Evolutionary conservation across 2,113 vertebrate species (phyloP).

Genomic region (Lethenteron reissneri): DNA sequence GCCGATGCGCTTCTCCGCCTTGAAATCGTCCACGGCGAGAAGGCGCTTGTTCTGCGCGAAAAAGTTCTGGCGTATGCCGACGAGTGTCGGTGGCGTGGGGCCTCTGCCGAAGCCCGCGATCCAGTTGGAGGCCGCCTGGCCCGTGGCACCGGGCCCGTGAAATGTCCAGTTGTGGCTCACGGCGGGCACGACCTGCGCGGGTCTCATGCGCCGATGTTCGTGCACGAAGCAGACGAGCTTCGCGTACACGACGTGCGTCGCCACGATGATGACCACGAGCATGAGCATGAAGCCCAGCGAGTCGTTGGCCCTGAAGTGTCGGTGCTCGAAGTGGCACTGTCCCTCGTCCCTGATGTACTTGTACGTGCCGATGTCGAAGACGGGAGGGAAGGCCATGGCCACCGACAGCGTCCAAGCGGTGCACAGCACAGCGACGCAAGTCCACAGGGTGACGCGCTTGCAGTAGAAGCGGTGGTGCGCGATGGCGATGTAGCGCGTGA

Average conservation of each 20-base stretch:
- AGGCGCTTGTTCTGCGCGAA: conserved; percentile 58
- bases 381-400: conserved; percentile 77
- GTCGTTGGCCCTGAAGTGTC: conserved; percentile 68
- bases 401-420: conserved; percentile 78
- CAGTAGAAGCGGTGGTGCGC: conserved; percentile 84
- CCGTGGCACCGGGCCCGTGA: conserved; percentile 72
- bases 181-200: conserved; percentile 67
- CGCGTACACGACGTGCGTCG: conserved; percentile 71
- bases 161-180: conserved; percentile 97
- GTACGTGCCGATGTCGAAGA: conserved; percentile 73
- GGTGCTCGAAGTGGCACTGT: conserved; percentile 82
- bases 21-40: conserved; percentile 80
- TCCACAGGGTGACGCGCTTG: conserved; percentile 72
- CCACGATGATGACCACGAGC: conserved; percentile 54
- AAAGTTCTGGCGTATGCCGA: conserved; percentile 61
- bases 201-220: conserved; percentile 87
- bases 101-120: conserved; percentile 80
- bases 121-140: conserved; percentile 87
- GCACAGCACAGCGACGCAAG: conserved; percentile 63
- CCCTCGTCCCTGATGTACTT: conserved; percentile 66
- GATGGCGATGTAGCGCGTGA: conserved; percentile 86
- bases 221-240: conserved; percentile 87
- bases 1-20: conserved; percentile 77
- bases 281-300: conserved; percentile 81
- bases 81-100: conserved; percentile 69